Conservation (phyloP, 92 coral and sea anemone genomes). For the Muricea muricata region DNA sequence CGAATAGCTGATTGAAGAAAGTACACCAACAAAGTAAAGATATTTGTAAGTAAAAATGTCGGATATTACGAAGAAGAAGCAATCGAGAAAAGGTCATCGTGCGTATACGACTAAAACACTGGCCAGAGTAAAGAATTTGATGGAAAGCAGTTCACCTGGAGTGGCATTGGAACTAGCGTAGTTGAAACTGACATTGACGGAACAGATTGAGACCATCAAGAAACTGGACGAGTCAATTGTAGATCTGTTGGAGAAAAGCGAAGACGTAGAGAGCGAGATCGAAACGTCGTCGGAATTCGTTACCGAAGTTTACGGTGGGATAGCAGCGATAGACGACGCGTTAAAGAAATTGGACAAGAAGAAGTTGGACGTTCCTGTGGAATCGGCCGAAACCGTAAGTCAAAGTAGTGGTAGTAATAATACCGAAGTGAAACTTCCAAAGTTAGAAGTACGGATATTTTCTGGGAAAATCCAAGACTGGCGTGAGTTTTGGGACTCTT, state of each 20-base stretch:
- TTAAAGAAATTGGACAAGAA: constrained; percentile 1
- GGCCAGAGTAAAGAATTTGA: background rate
- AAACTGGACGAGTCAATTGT: constrained; percentile 40
- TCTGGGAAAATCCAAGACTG: constrained; percentile 52
- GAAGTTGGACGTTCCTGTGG: background rate
- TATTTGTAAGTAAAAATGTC: background rate
- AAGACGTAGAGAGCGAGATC: constrained; percentile 15
- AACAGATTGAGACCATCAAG: constrained; percentile 39
- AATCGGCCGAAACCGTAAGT: background rate
- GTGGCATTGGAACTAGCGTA: constrained; percentile 13
- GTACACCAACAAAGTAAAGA: background rate
- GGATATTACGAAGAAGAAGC: constrained; percentile 18
- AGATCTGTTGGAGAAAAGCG: constrained; percentile 4
- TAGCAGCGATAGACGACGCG: constrained; percentile 18
- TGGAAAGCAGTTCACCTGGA: background rate
- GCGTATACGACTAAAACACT: constrained; percentile 15
- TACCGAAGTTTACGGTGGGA: background rate
- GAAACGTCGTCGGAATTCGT: constrained; percentile 10
- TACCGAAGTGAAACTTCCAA: constrained; percentile 12
- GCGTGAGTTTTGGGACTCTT: constrained; percentile 71
- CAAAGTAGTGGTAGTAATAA: background rate
- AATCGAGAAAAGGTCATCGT: constrained; percentile 34
- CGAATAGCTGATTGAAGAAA: constrained; percentile 23
- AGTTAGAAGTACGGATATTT: constrained; percentile 22
- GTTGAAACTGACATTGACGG: constrained; percentile 39